Evolutionary conservation across 1,140 invertebrate genomes (phyloP).

Genomic region (Drosophila nannoptera): DNA sequence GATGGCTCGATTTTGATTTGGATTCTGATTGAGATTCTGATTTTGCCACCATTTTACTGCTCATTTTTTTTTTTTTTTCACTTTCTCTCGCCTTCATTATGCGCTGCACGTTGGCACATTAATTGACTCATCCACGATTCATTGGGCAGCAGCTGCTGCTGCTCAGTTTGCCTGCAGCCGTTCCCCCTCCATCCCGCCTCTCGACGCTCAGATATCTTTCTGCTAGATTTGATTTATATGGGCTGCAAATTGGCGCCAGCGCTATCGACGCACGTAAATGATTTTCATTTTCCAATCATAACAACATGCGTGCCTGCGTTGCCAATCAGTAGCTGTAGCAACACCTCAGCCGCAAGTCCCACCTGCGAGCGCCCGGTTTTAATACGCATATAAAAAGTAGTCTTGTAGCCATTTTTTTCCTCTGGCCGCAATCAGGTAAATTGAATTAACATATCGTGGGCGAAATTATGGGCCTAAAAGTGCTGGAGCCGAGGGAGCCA

Average conservation of each 20-base stretch:
- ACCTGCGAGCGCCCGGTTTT: neutral
- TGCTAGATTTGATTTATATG: constrained; percentile 73
- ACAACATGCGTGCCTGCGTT: constrained; percentile 69
- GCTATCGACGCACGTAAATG: constrained; percentile 66
- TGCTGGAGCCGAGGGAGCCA: constrained; percentile 6
- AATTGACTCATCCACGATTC: constrained; percentile 58
- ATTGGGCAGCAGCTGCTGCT: constrained; percentile 9
- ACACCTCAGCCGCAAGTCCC: neutral
- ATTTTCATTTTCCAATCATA: constrained; percentile 78
- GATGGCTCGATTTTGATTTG: constrained; percentile 37
- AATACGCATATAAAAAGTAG: constrained; percentile 17
- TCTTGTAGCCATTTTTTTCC: constrained; percentile 14
- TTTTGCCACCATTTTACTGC: neutral
- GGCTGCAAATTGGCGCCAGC: constrained; percentile 60
- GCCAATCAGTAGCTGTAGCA: constrained; percentile 42
- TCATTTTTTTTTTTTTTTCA: no score
- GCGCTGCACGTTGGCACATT: constrained; percentile 65
- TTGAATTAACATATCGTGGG: constrained; percentile 71
- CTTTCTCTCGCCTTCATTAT: constrained; percentile 38
- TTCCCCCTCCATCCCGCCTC: neutral
- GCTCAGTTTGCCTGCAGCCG: neutral
- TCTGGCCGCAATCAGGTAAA: constrained; percentile 64
- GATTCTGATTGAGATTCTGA: constrained; percentile 25
- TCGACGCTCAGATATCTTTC: constrained; percentile 43
- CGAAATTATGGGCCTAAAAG: constrained; percentile 32